Percentiles rank a stretch among this genome's conserved stretches.
Conservation (phyloP, 2,797 vertebrate species). For the Spatula versicolor region DNA sequence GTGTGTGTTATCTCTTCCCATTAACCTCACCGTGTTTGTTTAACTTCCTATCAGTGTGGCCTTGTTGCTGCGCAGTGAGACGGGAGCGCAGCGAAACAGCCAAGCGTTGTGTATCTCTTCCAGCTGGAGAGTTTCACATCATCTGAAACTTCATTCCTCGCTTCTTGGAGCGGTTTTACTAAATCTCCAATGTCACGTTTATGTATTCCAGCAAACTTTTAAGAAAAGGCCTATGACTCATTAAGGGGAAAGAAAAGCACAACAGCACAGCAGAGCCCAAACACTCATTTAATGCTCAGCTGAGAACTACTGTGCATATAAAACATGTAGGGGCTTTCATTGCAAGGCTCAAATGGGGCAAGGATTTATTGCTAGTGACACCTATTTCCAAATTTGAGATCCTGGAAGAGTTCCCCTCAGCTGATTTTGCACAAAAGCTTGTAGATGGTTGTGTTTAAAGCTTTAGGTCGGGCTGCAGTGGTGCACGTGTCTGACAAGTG, state of each 20-base stretch:
- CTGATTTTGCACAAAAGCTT: not conserved
- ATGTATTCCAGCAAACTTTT: conserved; percentile 22
- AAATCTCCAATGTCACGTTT: conserved; percentile 10
- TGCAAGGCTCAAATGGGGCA: not conserved
- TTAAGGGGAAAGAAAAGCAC: not conserved
- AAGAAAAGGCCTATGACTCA: conserved; percentile 28
- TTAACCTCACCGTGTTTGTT: not conserved
- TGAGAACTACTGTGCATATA: not conserved
- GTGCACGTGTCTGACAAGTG: rapidly evolving
- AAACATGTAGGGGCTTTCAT: not conserved
- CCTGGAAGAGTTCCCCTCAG: not conserved
- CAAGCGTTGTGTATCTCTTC: not conserved
- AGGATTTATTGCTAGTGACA: not conserved
- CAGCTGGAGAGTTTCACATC: conserved; percentile 24
- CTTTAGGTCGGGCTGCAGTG: not conserved
- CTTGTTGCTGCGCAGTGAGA: not conserved
- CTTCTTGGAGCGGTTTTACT: conserved; percentile 13
- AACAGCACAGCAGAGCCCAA: not conserved
- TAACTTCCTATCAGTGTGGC: not conserved
- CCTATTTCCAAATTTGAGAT: not conserved
- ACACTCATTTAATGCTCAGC: not conserved
- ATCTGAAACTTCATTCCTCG: not conserved
- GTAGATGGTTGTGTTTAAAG: not conserved
- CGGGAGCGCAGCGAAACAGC: not conserved
- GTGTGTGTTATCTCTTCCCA: not conserved